A percentile compares a stretch with the other conserved stretches of the same genome.
phyloP scores from a whole-genome alignment of 2,113 vertebrate genomes.

The Verasper variegatus region DNA sequence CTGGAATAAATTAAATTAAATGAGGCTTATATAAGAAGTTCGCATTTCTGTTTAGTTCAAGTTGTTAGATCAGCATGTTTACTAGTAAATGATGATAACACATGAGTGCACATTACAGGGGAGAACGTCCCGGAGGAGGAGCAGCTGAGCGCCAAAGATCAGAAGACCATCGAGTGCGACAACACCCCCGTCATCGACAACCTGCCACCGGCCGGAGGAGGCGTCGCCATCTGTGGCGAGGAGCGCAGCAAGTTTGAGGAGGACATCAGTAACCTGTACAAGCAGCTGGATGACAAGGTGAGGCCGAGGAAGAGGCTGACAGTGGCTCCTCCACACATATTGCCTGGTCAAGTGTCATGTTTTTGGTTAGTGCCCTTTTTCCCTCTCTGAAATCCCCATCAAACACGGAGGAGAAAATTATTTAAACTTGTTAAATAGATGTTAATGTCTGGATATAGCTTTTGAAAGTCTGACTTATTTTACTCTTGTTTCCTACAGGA shows the following conservation, averaged over 20 bases:
- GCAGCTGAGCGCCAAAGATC: slow-evolving; percentile 89
- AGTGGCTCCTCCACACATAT: background rate
- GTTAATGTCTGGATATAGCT: too few relatives aligned
- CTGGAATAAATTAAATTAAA: too few relatives aligned
- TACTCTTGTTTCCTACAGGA: slow-evolving; percentile 37
- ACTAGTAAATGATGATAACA: background rate
- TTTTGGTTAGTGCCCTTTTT: too few relatives aligned
- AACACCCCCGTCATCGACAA: slow-evolving; percentile 89
- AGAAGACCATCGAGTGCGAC: slow-evolving; percentile 88
- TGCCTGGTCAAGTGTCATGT: too few relatives aligned
- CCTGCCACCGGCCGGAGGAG: slow-evolving; percentile 74
- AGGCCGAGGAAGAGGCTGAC: background rate
- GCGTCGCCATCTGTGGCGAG: slow-evolving; percentile 74
- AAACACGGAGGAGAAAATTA: too few relatives aligned
- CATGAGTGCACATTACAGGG: slow-evolving; percentile 72
- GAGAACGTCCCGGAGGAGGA: slow-evolving; percentile 92
- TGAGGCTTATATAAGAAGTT: background rate
- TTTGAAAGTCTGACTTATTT: background rate
- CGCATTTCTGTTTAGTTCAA: too few relatives aligned
- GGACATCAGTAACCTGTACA: slow-evolving; percentile 89
- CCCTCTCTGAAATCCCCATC: too few relatives aligned
- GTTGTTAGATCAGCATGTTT: background rate
- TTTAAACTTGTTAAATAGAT: too few relatives aligned
- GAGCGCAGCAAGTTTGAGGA: slow-evolving; percentile 89
- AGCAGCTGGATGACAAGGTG: slow-evolving; percentile 95